Evolutionary conservation across 2,113 vertebrate species (phyloP).

Genomic region (Poecile atricapillus): DNA sequence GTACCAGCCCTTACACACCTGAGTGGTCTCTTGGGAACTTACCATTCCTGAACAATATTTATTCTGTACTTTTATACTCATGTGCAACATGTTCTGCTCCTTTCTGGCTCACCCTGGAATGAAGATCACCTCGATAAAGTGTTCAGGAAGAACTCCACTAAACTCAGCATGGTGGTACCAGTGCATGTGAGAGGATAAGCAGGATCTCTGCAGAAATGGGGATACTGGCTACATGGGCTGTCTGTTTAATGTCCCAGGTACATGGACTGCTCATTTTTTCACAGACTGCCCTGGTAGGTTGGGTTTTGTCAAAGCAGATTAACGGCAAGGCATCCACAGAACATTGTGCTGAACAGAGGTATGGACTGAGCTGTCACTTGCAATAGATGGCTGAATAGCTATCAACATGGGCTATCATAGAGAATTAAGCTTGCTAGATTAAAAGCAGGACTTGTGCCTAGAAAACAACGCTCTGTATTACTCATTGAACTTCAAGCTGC

Average conservation of each 20-base stretch:
- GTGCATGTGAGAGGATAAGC: not conserved
- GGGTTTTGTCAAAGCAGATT: conserved; percentile 39
- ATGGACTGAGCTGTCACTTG: conserved; percentile 20
- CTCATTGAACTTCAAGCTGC: conserved; percentile 54
- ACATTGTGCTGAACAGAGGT: not conserved
- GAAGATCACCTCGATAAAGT: not conserved
- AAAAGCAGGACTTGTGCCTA: conserved; percentile 57
- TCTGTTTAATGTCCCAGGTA: not conserved
- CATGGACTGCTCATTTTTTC: not conserved
- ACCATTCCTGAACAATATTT: not conserved
- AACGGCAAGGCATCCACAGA: conserved; percentile 47
- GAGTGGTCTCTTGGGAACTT: not conserved
- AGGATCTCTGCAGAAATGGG: not conserved
- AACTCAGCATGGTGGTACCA: not conserved
- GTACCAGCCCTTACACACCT: not conserved
- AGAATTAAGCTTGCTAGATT: conserved; percentile 34
- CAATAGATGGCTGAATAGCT: conserved; percentile 36
- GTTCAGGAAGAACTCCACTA: not conserved
- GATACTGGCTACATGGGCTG: not conserved
- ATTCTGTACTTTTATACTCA: not conserved
- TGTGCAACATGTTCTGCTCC: not conserved
- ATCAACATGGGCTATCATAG: conserved; percentile 47
- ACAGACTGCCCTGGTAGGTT: not conserved
- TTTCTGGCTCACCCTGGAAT: not conserved
- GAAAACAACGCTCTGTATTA: conserved; percentile 57